Percentiles rank a stretch among this genome's conserved stretches.
Evolutionary conservation across 2,113 vertebrate species (phyloP).

Genomic region (Percina caprodes): DNA sequence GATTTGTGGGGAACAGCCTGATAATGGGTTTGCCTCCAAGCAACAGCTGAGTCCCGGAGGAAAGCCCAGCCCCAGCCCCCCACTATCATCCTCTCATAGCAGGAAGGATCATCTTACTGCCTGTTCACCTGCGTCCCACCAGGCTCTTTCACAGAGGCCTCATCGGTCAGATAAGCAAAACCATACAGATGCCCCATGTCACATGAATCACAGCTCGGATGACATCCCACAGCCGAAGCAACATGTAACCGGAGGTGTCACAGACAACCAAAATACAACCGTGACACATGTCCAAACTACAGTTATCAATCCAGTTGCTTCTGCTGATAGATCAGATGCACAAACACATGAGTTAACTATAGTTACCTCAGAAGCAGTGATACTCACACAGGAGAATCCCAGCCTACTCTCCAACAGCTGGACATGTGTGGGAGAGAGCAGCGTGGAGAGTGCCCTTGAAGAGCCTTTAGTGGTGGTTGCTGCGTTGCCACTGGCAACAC

Average conservation of each 20-base stretch:
- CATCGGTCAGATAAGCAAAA: constrained; percentile 66
- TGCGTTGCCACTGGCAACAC: constrained; percentile 84
- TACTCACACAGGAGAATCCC: constrained; percentile 50
- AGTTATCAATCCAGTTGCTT: constrained; percentile 49
- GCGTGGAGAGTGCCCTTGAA: constrained; percentile 75
- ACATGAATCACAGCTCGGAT: constrained; percentile 41
- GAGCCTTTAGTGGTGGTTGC: constrained; percentile 71
- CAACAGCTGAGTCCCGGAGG: constrained; percentile 74
- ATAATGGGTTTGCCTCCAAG: constrained; percentile 59
- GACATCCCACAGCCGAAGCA: constrained; percentile 52
- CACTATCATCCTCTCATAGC: constrained; percentile 45
- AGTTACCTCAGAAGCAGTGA: constrained; percentile 56
- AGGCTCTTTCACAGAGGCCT: constrained; percentile 28
- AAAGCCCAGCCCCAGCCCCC: constrained; percentile 57
- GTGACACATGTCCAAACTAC: constrained; percentile 63
- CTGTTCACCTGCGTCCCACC: constrained; percentile 62
- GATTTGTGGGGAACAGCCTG: constrained; percentile 51
- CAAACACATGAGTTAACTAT: constrained; percentile 53
- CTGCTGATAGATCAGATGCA: constrained; percentile 51
- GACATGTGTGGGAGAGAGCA: constrained; percentile 75
- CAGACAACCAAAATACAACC: constrained; percentile 58
- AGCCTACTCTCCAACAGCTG: constrained; percentile 59
- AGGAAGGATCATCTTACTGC: constrained; percentile 76
- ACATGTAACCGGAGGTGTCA: constrained; percentile 40
- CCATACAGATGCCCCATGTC: constrained; percentile 43